phyloP scores from a whole-genome alignment of 2,888 invertebrate genomes.

The Ormyrus rosae region DNA sequence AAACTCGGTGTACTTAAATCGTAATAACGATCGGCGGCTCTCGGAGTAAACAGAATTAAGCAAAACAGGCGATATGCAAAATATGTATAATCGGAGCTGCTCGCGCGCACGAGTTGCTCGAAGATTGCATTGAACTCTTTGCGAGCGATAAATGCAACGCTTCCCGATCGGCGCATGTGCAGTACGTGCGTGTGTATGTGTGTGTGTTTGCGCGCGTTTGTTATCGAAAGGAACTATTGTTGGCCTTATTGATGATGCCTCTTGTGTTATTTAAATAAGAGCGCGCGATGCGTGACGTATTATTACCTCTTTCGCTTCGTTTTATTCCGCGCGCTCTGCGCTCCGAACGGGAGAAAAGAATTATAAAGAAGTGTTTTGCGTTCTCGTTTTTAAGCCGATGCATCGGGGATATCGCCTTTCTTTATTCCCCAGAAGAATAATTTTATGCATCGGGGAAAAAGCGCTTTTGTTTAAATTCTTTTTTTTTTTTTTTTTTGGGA shows the following conservation, averaged over 20 bases:
- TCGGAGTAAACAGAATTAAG: constrained; percentile 65
- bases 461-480: no score
- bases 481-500: no score
- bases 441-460: no score
- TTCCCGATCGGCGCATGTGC: constrained; percentile 5
- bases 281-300: constrained; percentile 54
- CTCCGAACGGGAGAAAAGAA: constrained; percentile 4
- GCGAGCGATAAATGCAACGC: constrained; percentile 62
- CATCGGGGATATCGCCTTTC: no score
- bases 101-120: constrained; percentile 60
- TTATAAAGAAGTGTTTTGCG: constrained; percentile 1
- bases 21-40: neutral
- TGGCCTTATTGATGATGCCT: constrained; percentile 66
- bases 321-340: constrained; percentile 52
- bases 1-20: no score
- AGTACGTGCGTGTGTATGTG: neutral
- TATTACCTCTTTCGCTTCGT: constrained; percentile 41
- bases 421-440: no score
- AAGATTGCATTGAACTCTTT: constrained; percentile 69
- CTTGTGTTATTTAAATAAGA: constrained; percentile 65
- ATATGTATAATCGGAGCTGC: constrained; percentile 61
- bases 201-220: constrained; percentile 54
- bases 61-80: constrained; percentile 70
- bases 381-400: neutral
- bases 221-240: constrained; percentile 72